Percentiles rank a stretch among this genome's conserved stretches.
phyloP scores from a whole-genome alignment of 2,113 vertebrate genomes.

The Siniperca chuatsi region DNA sequence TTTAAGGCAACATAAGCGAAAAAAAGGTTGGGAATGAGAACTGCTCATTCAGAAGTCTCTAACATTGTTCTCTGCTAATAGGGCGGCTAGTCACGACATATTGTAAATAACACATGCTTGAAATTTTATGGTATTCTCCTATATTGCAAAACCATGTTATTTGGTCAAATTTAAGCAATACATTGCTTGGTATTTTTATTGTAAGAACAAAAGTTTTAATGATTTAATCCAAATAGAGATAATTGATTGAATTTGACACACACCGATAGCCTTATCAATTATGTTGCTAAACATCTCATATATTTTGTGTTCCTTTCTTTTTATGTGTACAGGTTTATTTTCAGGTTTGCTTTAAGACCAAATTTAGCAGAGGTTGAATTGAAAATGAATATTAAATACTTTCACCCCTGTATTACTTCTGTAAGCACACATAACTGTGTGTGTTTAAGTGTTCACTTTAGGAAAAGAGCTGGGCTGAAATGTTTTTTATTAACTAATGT shows the following conservation, averaged over 20 bases:
- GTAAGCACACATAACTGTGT: not conserved
- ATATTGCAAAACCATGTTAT: not conserved
- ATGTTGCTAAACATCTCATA: slow-evolving; percentile 13
- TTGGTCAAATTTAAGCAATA: slow-evolving; percentile 9
- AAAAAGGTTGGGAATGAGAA: not conserved
- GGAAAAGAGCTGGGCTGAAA: slow-evolving; percentile 7
- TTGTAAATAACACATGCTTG: not conserved
- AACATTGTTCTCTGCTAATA: not conserved
- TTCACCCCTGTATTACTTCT: slow-evolving; percentile 21
- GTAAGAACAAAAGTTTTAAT: slow-evolving; percentile 22
- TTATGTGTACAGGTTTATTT: slow-evolving; percentile 24
- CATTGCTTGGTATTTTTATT: slow-evolving; percentile 9
- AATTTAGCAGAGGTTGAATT: slow-evolving; percentile 7
- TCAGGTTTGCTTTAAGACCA: slow-evolving; percentile 25
- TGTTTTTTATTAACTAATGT: not conserved
- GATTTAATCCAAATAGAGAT: not conserved
- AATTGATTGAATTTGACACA: slow-evolving; percentile 25
- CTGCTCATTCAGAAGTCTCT: not conserved
- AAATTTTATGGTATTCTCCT: not conserved
- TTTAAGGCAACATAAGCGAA: not conserved
- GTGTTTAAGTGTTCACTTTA: slow-evolving; percentile 10
- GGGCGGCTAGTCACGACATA: not conserved
- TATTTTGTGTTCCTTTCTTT: slow-evolving; percentile 20
- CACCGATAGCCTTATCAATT: slow-evolving; percentile 68
- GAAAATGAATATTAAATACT: not conserved